Evolutionary conservation across 2,113 vertebrate genomes (phyloP).

Genomic region (Campylorhamphus procurvoides): DNA sequence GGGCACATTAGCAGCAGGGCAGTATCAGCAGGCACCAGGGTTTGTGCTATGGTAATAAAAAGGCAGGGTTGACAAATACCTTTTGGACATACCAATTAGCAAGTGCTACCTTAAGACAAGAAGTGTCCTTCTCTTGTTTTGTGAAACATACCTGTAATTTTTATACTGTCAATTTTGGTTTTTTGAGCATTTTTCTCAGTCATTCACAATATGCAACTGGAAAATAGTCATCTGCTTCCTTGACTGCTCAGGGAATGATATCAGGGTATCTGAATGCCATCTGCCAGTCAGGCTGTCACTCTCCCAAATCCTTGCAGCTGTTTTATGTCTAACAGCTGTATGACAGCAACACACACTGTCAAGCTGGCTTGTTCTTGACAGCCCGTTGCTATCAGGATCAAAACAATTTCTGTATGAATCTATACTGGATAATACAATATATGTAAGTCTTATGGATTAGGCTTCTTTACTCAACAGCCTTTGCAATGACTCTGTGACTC

Average conservation of each 20-base stretch:
- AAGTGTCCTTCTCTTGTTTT: background rate
- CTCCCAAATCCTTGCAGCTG: background rate
- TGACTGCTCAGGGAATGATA: background rate
- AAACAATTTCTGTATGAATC: background rate
- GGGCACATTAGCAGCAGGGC: background rate
- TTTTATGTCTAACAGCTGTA: background rate
- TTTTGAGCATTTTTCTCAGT: background rate
- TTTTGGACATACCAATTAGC: background rate
- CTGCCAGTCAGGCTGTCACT: slow-evolving; percentile 16
- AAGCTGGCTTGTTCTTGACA: background rate
- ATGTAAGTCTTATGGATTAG: background rate
- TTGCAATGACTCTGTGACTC: background rate
- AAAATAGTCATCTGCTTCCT: background rate
- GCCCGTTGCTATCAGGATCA: background rate
- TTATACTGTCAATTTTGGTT: background rate
- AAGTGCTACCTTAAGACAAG: background rate
- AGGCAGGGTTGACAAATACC: background rate
- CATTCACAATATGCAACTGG: background rate
- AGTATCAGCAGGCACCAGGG: background rate
- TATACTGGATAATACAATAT: background rate
- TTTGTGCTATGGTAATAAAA: background rate
- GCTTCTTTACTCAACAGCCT: background rate
- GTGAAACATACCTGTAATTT: background rate
- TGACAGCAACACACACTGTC: background rate
- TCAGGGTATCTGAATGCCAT: background rate